A percentile compares a stretch with the other conserved stretches of the same genome.
Evolutionary conservation across 2,888 invertebrate genomes (phyloP).

Genomic region (Pandemis cinnamomeana): DNA sequence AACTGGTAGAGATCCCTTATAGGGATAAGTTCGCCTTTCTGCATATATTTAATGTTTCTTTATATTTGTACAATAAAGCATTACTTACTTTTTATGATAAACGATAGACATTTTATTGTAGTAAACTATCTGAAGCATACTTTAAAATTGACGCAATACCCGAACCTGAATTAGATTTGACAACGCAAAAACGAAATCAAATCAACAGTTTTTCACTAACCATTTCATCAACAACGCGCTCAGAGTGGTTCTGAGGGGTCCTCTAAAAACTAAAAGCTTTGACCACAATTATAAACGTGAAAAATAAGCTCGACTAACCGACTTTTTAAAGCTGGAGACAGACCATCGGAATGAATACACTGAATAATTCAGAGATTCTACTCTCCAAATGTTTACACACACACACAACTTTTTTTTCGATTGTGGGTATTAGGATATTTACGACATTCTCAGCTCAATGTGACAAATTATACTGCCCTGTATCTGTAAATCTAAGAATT

Average conservation of each 20-base stretch:
- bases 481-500: too few species aligned
- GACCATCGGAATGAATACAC: background rate
- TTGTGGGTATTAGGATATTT: too few species aligned
- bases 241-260: background rate
- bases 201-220: background rate
- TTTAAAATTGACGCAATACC: background rate
- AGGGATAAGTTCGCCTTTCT: too few species aligned
- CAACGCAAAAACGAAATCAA: conserved; percentile 1
- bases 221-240: background rate
- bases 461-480: background rate
- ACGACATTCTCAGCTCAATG: background rate
- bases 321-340: background rate
- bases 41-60: too few species aligned
- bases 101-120: too few species aligned
- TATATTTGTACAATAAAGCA: too few species aligned
- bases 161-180: background rate
- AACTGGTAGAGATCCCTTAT: too few species aligned
- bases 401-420: background rate
- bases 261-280: conserved; percentile 3
- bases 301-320: background rate
- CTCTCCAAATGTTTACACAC: background rate
- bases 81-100: too few species aligned
- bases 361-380: background rate
- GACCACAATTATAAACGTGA: background rate
- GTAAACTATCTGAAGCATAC: background rate